phyloP scores from a whole-genome alignment of 2,113 vertebrate species.

The Nesospiza acunhae region DNA sequence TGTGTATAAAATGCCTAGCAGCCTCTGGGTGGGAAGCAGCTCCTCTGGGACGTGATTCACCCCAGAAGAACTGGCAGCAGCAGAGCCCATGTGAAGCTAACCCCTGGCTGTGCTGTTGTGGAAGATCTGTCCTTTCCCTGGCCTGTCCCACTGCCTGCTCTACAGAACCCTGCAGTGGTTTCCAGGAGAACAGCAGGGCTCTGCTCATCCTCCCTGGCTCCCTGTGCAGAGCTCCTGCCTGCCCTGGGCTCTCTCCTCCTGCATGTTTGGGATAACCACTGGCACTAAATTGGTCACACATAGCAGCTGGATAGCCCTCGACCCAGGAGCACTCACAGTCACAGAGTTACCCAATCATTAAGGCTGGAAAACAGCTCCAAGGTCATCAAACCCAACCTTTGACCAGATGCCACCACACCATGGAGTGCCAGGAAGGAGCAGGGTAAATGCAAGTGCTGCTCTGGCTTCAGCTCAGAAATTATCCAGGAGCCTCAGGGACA shows the following conservation, averaged over 20 bases:
- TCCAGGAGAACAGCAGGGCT: neutral
- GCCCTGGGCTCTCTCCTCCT: neutral
- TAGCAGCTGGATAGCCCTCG: accelerated
- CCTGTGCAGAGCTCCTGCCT: neutral
- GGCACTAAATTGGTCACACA: neutral
- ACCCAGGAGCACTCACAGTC: neutral
- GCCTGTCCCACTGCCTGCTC: neutral
- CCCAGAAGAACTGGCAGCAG: neutral
- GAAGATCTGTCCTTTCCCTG: neutral
- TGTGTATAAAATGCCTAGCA: neutral
- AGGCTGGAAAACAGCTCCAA: neutral
- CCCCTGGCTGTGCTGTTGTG: neutral
- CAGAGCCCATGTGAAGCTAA: neutral
- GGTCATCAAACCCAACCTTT: neutral
- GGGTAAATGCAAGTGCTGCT: neutral
- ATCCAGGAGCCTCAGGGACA: accelerated
- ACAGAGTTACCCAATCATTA: neutral
- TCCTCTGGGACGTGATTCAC: neutral
- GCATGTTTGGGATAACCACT: accelerated
- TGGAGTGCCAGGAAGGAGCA: neutral
- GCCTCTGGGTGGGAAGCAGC: neutral
- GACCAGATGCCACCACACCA: neutral
- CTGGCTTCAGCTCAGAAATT: neutral
- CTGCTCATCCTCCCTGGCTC: neutral
- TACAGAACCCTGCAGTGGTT: neutral